Conservation (phyloP, 1,140 invertebrate genomes). For the Magallana ariakensis region DNA sequence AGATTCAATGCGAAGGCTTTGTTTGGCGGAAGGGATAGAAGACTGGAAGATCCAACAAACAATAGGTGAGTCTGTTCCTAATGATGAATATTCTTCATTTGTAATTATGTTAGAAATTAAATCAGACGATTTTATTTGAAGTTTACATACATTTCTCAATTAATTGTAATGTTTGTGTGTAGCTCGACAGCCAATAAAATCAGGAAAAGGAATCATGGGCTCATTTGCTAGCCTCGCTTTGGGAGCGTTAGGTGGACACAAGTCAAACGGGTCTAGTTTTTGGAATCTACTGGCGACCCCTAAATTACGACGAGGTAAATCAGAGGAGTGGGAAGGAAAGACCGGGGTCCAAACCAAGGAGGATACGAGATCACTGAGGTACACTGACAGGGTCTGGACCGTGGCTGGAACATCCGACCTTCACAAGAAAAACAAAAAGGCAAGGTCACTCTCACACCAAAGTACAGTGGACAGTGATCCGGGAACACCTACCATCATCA, state of each 20-base stretch:
- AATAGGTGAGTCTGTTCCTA: slow-evolving; percentile 50
- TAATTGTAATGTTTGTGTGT: slow-evolving; percentile 28
- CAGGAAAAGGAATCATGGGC: slow-evolving; percentile 63
- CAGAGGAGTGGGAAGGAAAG: slow-evolving; percentile 59
- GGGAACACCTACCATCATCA: slow-evolving; percentile 38
- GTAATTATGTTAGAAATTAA: too few species aligned
- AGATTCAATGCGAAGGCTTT: slow-evolving; percentile 60
- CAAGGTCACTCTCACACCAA: slow-evolving; percentile 40
- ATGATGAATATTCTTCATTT: too few species aligned
- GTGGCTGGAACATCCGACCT: slow-evolving; percentile 40
- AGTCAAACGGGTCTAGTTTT: slow-evolving; percentile 62
- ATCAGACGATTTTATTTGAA: too few species aligned
- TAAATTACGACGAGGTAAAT: slow-evolving; percentile 64
- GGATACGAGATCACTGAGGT: slow-evolving; percentile 52
- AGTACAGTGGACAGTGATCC: slow-evolving; percentile 56
- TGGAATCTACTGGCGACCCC: slow-evolving; percentile 65
- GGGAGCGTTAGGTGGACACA: slow-evolving; percentile 59
- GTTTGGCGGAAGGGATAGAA: slow-evolving; percentile 63
- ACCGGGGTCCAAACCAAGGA: slow-evolving; percentile 50
- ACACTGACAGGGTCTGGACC: slow-evolving; percentile 44
- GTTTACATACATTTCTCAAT: too few species aligned
- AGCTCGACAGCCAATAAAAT: slow-evolving; percentile 53
- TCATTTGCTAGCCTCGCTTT: slow-evolving; percentile 67
- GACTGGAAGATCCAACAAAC: slow-evolving; percentile 66
- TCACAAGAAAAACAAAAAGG: slow-evolving; percentile 51